phyloP scores from a whole-genome alignment of 2,888 invertebrate species.

The Sinopyrophorus schimmeli region DNA sequence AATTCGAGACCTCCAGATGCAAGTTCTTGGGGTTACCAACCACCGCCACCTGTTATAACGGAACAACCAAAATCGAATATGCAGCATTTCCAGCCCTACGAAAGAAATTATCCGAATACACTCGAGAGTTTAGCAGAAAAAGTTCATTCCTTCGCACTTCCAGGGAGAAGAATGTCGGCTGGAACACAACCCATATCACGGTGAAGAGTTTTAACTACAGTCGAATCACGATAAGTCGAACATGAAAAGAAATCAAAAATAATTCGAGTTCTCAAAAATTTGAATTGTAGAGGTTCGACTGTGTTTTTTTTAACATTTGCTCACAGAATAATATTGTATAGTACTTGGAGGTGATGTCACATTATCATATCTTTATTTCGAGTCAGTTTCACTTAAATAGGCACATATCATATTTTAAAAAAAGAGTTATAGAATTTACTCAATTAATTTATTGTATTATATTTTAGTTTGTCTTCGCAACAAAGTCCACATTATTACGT shows the following conservation, averaged over 20 bases:
- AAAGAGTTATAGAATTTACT: too few relatives aligned
- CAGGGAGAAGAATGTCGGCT: conserved; percentile 68
- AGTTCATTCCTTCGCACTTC: conserved; percentile 78
- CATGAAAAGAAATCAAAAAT: too few relatives aligned
- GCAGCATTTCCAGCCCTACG: conserved; percentile 86
- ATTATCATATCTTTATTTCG: too few relatives aligned
- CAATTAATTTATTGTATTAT: background rate
- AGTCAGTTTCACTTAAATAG: too few relatives aligned
- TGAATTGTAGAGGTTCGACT: too few relatives aligned
- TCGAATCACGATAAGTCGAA: too few relatives aligned
- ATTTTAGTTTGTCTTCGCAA: conserved; percentile 53
- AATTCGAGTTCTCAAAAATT: too few relatives aligned
- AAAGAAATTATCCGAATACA: conserved; percentile 84
- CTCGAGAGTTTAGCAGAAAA: conserved; percentile 90
- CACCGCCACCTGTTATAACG: conserved; percentile 87
- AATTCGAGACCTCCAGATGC: conserved; percentile 72
- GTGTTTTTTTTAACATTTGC: background rate
- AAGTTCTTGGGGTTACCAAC: conserved; percentile 71
- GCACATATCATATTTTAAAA: too few relatives aligned
- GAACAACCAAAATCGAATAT: conserved; percentile 83
- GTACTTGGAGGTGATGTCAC: too few relatives aligned
- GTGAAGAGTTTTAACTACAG: too few relatives aligned
- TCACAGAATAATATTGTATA: too few relatives aligned
- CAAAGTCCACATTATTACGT: conserved; percentile 59
- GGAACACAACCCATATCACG: conserved; percentile 61